Percentiles rank a stretch among this genome's conserved stretches.
These are phyloP conservation scores for Donacobius atricapilla DNA, from an alignment of 2,113 vertebrate species.

Conservation along the genomic window DNA sequence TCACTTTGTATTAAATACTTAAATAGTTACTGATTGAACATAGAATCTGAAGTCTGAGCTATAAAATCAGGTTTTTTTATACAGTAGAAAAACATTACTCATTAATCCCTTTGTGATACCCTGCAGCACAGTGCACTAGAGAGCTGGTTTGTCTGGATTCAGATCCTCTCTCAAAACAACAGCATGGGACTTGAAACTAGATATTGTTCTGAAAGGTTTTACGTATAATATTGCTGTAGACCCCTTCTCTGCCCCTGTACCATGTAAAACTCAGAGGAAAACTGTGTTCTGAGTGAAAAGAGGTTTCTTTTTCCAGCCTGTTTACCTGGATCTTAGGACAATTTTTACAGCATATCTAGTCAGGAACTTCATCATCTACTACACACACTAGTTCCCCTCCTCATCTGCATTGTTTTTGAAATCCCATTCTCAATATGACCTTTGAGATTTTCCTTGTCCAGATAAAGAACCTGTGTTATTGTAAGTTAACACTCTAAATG, in stretches of 20 bases:
- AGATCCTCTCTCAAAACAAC: neutral
- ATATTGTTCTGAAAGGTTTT: neutral
- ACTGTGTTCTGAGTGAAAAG: neutral
- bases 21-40: neutral
- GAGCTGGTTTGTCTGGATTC: neutral
- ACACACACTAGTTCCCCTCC: neutral
- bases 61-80: neutral
- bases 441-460: neutral
- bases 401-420: neutral
- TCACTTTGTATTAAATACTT: neutral
- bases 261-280: neutral
- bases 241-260: neutral
- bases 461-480: neutral
- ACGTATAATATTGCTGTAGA: neutral
- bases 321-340: neutral
- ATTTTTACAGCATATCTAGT: neutral
- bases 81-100: neutral
- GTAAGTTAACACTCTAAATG: neutral
- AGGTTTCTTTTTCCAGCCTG: neutral
- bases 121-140: neutral
- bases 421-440: neutral
- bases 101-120: neutral
- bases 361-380: neutral
- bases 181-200: neutral
- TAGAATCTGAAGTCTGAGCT: neutral